Percentiles rank a stretch among this genome's conserved stretches.
Conservation (phyloP, 1,140 invertebrate species). For the Oryctes rhinoceros region DNA sequence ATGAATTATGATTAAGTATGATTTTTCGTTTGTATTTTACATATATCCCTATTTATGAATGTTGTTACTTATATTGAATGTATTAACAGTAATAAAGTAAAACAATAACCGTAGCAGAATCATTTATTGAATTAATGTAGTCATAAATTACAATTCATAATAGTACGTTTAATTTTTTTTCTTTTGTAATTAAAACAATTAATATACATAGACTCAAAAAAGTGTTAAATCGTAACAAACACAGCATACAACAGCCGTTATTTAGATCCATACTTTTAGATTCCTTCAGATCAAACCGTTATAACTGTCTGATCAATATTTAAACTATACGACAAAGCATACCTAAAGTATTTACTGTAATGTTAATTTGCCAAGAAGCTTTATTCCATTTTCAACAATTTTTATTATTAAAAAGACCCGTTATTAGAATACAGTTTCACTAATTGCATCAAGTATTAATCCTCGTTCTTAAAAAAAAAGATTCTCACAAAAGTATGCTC, state of each 20-base stretch:
- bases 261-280: background rate
- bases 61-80: background rate
- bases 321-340: constrained; percentile 35
- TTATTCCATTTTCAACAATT: constrained; percentile 15
- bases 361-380: constrained; percentile 31
- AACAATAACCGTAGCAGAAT: background rate
- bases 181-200: constrained; percentile 14
- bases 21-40: too few species aligned
- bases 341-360: constrained; percentile 29
- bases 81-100: background rate
- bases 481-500: background rate
- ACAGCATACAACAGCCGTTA: constrained; percentile 21
- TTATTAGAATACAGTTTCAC: constrained; percentile 4
- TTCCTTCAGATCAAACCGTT: background rate
- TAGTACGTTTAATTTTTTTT: background rate
- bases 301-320: background rate
- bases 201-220: constrained; percentile 35
- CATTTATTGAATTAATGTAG: constrained; percentile 18
- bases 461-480: background rate
- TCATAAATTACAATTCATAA: constrained; percentile 26
- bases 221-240: constrained; percentile 12
- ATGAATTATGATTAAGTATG: constrained; percentile 50
- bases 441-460: background rate
- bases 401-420: background rate
- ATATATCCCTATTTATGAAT: constrained; percentile 1